phyloP scores from a whole-genome alignment of 1,140 invertebrate genomes.

The Euwallacea fornicatus region DNA sequence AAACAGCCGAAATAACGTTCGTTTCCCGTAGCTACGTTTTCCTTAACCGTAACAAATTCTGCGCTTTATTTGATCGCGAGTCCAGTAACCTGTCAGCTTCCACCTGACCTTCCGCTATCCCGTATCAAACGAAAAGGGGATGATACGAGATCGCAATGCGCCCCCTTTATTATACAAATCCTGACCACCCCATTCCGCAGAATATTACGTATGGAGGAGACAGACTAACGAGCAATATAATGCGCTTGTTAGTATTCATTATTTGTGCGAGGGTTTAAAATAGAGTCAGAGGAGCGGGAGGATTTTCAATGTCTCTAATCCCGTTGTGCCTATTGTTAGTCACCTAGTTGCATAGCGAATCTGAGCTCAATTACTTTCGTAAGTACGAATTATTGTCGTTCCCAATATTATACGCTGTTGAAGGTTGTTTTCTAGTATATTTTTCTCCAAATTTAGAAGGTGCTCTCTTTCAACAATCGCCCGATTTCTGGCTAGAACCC shows the following conservation, averaged over 20 bases:
- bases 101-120: neutral
- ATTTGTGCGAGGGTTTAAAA: conserved; percentile 32
- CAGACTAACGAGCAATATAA: conserved; percentile 30
- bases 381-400: too few relatives aligned
- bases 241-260: conserved; percentile 36
- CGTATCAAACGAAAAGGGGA: neutral
- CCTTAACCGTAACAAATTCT: neutral
- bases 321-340: neutral
- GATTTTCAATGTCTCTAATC: conserved; percentile 1
- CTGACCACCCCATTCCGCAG: conserved; percentile 30
- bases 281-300: conserved; percentile 11
- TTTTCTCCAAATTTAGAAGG: too few relatives aligned
- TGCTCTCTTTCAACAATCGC: too few relatives aligned
- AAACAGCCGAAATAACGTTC: conserved; percentile 11
- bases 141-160: too few relatives aligned
- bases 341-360: neutral
- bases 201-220: conserved; percentile 30
- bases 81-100: neutral
- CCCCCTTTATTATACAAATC: conserved; percentile 23
- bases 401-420: too few relatives aligned
- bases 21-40: neutral
- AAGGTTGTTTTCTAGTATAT: too few relatives aligned
- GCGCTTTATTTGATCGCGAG: conserved; percentile 9
- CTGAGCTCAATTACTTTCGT: too few relatives aligned
- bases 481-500: too few relatives aligned